Conservation (phyloP, 1,140 invertebrate species). For the Gryon sp. region DNA sequence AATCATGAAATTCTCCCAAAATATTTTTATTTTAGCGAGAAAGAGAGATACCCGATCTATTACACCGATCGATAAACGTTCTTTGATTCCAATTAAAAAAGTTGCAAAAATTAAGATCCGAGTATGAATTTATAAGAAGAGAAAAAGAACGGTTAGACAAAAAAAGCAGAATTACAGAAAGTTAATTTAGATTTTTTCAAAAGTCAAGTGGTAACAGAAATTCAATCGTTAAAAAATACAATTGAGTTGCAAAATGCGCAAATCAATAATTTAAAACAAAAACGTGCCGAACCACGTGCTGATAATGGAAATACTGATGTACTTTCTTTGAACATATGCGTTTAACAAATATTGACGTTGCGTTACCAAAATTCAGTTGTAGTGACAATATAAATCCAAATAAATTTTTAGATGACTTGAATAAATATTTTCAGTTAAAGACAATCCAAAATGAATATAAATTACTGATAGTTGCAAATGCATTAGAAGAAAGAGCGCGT, state of each 20-base stretch:
- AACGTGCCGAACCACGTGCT: background rate
- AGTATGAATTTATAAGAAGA: too few species aligned
- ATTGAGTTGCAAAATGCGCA: background rate
- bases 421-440: slow-evolving; percentile 5
- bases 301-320: background rate
- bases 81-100: too few species aligned
- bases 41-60: too few species aligned
- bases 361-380: background rate
- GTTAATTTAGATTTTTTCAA: background rate
- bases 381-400: slow-evolving; percentile 3
- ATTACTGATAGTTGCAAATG: background rate
- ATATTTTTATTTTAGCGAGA: too few species aligned
- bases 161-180: background rate
- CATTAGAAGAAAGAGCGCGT: background rate
- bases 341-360: background rate
- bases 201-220: background rate
- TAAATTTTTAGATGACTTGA: slow-evolving; percentile 3
- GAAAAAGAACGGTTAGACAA: too few species aligned
- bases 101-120: too few species aligned
- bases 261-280: slow-evolving; percentile 3
- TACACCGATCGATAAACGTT: too few species aligned
- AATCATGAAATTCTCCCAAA: too few species aligned
- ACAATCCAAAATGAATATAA: background rate
- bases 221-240: background rate
- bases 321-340: slow-evolving; percentile 3